Conservation (phyloP, 2,797 vertebrate genomes). For the Coluber constrictor region DNA sequence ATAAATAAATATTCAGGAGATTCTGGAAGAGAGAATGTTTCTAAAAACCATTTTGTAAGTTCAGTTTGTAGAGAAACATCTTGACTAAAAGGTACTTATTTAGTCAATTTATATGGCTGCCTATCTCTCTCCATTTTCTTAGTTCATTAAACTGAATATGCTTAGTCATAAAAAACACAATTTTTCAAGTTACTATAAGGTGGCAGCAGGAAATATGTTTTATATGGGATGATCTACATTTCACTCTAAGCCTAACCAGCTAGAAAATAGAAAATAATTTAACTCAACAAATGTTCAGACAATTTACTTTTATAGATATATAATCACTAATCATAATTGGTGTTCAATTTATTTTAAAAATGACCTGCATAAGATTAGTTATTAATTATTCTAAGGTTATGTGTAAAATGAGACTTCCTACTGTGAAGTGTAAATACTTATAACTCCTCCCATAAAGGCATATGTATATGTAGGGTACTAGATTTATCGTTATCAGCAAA, state of each 20-base stretch:
- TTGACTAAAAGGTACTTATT: not conserved
- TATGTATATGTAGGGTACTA: not conserved
- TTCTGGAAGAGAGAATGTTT: not conserved
- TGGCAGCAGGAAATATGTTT: not conserved
- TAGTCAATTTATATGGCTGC: not conserved
- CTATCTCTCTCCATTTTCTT: not conserved
- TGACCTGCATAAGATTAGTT: not conserved
- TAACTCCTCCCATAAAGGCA: not conserved
- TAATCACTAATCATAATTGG: not conserved
- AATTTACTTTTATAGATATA: not conserved
- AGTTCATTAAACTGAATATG: not conserved
- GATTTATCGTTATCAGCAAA: not conserved
- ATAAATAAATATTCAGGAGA: not conserved
- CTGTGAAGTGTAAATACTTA: not conserved
- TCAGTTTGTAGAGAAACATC: not conserved
- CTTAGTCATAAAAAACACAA: not conserved
- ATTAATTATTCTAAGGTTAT: constrained; percentile 1
- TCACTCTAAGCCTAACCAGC: not conserved
- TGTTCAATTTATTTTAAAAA: not conserved
- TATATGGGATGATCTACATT: not conserved
- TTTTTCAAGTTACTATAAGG: not conserved
- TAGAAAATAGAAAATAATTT: not conserved
- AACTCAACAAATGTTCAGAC: not conserved
- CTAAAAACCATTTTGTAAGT: not conserved
- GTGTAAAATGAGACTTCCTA: not conserved